Evolutionary conservation across 2,797 vertebrate genomes (phyloP), one percentile per base, ranked within the genome.

Genomic region (Rhinella marina): DNA sequence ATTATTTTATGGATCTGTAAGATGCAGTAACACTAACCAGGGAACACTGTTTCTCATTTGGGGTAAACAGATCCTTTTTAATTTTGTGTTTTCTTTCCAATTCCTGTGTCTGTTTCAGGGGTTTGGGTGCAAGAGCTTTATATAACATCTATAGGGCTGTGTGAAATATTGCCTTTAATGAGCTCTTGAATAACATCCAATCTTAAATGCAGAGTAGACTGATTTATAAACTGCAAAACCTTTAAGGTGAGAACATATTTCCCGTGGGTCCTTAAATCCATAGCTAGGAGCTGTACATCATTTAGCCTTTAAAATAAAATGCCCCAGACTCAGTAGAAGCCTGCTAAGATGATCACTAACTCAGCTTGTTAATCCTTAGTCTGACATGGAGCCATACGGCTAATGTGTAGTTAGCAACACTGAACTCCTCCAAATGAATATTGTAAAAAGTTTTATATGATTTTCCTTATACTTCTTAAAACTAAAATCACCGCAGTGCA

Each of bases 221-320:
- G 80, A 82, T 82, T 82, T 82, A 66, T 82, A 52, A 82, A 48
- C 61, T 82, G 80, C 57, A 19, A 66, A 82, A 82, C 80, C 52
- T 81, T 66, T 64, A n/a, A 82, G 80, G 80, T 66, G 80, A 52
- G 41, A 62, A 82, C 41, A 66, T 82, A 82, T 82, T 66, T 82
- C 80, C 62, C 61, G 9, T 19, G 41, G 62, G 62, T 19, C 81
- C 48, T 14, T 25, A 82, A 52, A 66, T 82, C 50, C 62, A 68
- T n/a, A 66, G 62, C 81, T 27, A 52, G 23, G n/a, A 82, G 50
- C 62, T 68, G 61, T 68, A 54, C 48, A 82, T 82, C 81, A 82
- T 82, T 82, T 82, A 82, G 50, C 81, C 62, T 54, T 52, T 54
- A 66, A 68, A 66, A 19, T 25, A 27, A 54, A 68, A 82, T 50